Conservation (phyloP, 2,888 invertebrate species). For the Pecten maximus region DNA sequence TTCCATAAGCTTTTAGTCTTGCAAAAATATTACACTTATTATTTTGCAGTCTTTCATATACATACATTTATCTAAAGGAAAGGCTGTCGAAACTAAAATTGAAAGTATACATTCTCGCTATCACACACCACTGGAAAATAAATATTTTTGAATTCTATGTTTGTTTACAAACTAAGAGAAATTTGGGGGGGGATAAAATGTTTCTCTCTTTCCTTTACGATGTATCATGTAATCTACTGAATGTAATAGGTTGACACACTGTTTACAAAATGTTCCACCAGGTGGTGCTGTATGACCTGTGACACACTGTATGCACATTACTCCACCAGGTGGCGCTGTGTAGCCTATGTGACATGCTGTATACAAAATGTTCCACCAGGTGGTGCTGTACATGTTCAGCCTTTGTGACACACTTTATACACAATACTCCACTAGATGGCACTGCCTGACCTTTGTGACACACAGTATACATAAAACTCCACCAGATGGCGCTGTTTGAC, state of each 20-base stretch:
- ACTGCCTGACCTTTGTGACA: too few species aligned
- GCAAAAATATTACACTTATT: not conserved
- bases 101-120: not conserved
- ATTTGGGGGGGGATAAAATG: not conserved
- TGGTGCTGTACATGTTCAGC: too few species aligned
- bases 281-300: not conserved
- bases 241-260: not conserved
- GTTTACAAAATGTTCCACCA: not conserved
- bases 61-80: not conserved
- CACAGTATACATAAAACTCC: too few species aligned
- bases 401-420: too few species aligned
- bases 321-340: not conserved
- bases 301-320: not conserved
- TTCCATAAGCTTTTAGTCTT: not conserved
- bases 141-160: not conserved
- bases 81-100: not conserved
- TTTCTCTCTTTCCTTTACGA: not conserved
- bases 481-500: too few species aligned
- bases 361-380: too few species aligned
- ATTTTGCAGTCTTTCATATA: not conserved
- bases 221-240: not conserved
- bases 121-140: not conserved
- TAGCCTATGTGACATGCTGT: too few species aligned
- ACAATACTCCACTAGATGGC: too few species aligned
- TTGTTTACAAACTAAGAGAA: not conserved